Percentiles rank a stretch among this genome's conserved stretches.
These are phyloP conservation scores for Paracanthobrama guichenoti DNA, from an alignment of 2,113 vertebrate genomes.

Conservation along the genomic window DNA sequence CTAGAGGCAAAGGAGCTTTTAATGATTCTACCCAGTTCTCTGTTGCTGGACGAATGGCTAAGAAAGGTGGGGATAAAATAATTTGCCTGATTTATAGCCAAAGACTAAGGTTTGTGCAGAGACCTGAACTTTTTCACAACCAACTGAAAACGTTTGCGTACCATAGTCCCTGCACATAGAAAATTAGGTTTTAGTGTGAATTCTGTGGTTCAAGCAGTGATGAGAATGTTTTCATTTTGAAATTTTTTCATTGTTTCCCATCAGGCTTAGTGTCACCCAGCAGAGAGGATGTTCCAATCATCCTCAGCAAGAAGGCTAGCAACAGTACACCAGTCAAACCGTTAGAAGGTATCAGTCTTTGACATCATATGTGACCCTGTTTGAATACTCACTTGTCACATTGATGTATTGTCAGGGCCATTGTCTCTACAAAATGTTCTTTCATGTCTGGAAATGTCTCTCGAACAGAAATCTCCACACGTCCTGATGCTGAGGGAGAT, in stretches of 20 bases:
- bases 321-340: constrained; percentile 74
- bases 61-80: constrained; percentile 66
- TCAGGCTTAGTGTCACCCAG: constrained; percentile 72
- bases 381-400: background rate
- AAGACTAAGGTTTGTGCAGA: background rate
- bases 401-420: background rate
- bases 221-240: constrained; percentile 20
- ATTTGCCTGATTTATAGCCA: background rate
- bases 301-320: constrained; percentile 66
- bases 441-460: constrained; percentile 14
- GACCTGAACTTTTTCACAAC: background rate
- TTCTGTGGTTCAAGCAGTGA: background rate
- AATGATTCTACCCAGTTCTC: constrained; percentile 81
- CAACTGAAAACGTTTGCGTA: background rate
- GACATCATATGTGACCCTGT: background rate
- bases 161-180: background rate
- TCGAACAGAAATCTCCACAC: constrained; percentile 74
- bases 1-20: constrained; percentile 75
- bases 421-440: background rate
- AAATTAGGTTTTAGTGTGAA: background rate
- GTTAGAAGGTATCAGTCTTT: constrained; percentile 67
- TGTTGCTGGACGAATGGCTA: constrained; percentile 80
- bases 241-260: constrained; percentile 39
- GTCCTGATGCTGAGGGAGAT: constrained; percentile 73
- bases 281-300: constrained; percentile 67